Conservation (phyloP, 2,888 invertebrate species). For the Tetranychus piercei region DNA sequence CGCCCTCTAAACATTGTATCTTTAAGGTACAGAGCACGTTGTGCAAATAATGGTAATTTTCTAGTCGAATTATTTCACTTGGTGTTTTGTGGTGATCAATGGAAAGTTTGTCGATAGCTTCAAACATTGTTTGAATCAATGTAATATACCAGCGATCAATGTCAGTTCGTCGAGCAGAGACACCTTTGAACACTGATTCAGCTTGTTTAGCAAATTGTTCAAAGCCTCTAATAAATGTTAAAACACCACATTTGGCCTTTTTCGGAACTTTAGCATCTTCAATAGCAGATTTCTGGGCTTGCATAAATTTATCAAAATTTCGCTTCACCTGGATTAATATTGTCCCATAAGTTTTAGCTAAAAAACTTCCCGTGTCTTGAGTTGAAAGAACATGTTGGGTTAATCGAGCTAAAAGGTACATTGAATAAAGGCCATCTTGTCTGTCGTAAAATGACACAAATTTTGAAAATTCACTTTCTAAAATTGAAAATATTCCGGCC, state of each 20-base stretch:
- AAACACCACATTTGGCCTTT: slow-evolving; percentile 65
- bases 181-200: slow-evolving; percentile 59
- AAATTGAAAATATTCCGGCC: slow-evolving; percentile 65
- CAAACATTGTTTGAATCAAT: slow-evolving; percentile 62
- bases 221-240: slow-evolving; percentile 72
- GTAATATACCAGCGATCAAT: slow-evolving; percentile 75
- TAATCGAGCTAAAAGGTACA: slow-evolving; percentile 75
- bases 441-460: slow-evolving; percentile 71
- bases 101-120: slow-evolving; percentile 56
- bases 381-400: slow-evolving; percentile 82
- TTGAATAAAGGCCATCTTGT: slow-evolving; percentile 78
- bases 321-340: slow-evolving; percentile 69
- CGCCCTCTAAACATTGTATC: slow-evolving; percentile 63
- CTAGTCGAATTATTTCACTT: slow-evolving; percentile 72
- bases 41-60: slow-evolving; percentile 87
- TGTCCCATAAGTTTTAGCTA: slow-evolving; percentile 68
- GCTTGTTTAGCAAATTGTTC: slow-evolving; percentile 70
- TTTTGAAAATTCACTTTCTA: slow-evolving; percentile 65
- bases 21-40: slow-evolving; percentile 69
- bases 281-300: slow-evolving; percentile 37
- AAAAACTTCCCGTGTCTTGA: slow-evolving; percentile 63
- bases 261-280: slow-evolving; percentile 54
- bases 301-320: slow-evolving; percentile 75
- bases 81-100: slow-evolving; percentile 77
- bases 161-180: slow-evolving; percentile 67